phyloP scores from a whole-genome alignment of 2,888 invertebrate species.

The Cremastobaeus sp. region DNA sequence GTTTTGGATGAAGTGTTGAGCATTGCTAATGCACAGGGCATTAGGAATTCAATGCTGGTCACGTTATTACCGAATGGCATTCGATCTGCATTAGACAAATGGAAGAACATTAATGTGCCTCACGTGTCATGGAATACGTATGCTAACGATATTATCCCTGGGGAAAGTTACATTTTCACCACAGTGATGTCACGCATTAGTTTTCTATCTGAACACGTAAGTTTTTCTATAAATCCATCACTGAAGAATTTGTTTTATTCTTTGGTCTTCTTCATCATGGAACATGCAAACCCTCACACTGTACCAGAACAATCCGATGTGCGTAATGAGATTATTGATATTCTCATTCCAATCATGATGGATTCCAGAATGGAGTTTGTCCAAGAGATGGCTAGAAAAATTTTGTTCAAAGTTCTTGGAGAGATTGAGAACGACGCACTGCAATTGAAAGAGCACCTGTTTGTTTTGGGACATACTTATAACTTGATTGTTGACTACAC shows the following conservation, averaged over 20 bases:
- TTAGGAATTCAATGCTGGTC: constrained; percentile 79
- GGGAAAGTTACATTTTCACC: constrained; percentile 89
- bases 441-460: constrained; percentile 82
- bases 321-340: constrained; percentile 82
- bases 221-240: constrained; percentile 82
- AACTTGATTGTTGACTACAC: constrained; percentile 83
- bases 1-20: constrained; percentile 75
- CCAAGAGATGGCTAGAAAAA: constrained; percentile 82
- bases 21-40: constrained; percentile 78
- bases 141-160: constrained; percentile 88
- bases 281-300: constrained; percentile 80
- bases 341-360: constrained; percentile 87
- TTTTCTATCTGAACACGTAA: constrained; percentile 82
- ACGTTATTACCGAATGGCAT: constrained; percentile 80
- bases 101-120: constrained; percentile 81
- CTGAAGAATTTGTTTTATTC: constrained; percentile 83
- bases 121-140: constrained; percentile 84
- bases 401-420: constrained; percentile 83
- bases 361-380: constrained; percentile 88
- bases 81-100: constrained; percentile 81
- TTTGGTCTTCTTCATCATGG: constrained; percentile 83
- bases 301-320: constrained; percentile 83
- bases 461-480: constrained; percentile 84
- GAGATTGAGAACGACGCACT: constrained; percentile 83
- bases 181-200: constrained; percentile 85